These are phyloP conservation scores for Epizoanthus ramosus DNA, from an alignment of 92 coral and sea anemone genomes.

Conservation along the genomic window DNA sequence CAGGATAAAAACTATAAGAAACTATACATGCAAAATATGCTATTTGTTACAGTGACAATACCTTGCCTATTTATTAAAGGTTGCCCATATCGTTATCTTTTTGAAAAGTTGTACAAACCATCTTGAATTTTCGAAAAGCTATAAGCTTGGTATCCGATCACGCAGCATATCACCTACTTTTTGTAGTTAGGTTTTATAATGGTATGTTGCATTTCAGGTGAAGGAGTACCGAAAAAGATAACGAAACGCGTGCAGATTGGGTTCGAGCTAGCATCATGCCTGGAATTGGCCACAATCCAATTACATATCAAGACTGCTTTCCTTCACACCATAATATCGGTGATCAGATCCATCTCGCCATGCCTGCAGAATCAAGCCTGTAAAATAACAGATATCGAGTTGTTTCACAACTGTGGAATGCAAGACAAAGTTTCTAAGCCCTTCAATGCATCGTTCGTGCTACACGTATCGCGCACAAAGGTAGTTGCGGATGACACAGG, in stretches of 20 bases:
- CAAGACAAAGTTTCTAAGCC: neutral
- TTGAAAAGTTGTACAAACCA: too few species aligned
- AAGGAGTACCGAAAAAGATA: neutral
- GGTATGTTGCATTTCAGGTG: neutral
- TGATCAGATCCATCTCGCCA: neutral
- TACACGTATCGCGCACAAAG: neutral
- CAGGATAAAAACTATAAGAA: too few species aligned
- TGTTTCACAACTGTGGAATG: neutral
- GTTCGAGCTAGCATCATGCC: constrained; percentile 8
- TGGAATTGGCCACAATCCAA: neutral
- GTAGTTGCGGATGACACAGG: constrained; percentile 8
- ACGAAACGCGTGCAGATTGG: constrained; percentile 7
- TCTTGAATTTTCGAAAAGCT: too few species aligned
- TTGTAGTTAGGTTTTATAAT: neutral
- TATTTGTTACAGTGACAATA: too few species aligned
- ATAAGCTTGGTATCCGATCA: too few species aligned
- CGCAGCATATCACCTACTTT: too few species aligned
- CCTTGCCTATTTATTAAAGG: too few species aligned
- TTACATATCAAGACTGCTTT: neutral
- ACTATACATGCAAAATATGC: too few species aligned
- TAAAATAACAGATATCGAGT: neutral
- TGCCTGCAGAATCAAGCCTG: constrained; percentile 26
- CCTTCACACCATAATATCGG: neutral
- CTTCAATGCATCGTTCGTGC: constrained; percentile 2
- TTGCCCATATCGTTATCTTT: too few species aligned